phyloP scores from a whole-genome alignment of 2,888 invertebrate species.

The Chrysina gloriosa region DNA sequence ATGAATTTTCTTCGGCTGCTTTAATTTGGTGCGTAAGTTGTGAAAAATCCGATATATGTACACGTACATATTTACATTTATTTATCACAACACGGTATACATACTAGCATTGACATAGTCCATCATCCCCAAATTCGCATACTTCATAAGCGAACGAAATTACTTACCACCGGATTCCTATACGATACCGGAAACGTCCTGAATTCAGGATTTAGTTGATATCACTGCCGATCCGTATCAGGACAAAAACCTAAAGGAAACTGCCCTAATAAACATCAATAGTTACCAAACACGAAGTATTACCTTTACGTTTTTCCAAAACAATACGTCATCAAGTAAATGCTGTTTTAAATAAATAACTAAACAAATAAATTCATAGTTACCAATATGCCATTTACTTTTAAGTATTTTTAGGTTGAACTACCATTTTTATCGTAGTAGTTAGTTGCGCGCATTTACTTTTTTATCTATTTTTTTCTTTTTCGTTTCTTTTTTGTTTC shows the following conservation, averaged over 20 bases:
- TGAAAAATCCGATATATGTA: no score
- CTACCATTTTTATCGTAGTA: slow-evolving; percentile 39
- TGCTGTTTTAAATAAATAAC: background rate
- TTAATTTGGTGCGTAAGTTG: no score
- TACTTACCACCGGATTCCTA: slow-evolving; percentile 4
- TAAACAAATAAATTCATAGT: slow-evolving; percentile 43
- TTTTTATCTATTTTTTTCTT: slow-evolving; percentile 4
- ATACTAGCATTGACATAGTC: background rate
- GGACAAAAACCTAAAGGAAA: background rate
- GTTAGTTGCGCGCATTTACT: slow-evolving; percentile 21
- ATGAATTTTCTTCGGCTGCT: no score
- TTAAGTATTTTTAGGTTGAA: slow-evolving; percentile 37
- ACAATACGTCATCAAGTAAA: slow-evolving; percentile 6
- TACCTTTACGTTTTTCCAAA: slow-evolving; percentile 7
- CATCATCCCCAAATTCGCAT: background rate
- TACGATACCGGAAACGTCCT: no score
- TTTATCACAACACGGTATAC: background rate
- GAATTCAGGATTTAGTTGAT: background rate
- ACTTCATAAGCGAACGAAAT: background rate
- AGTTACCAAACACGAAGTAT: slow-evolving; percentile 25
- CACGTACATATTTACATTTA: no score
- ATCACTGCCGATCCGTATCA: slow-evolving; percentile 4
- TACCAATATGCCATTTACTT: slow-evolving; percentile 47
- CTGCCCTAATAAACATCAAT: slow-evolving; percentile 15
- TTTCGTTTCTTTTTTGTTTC: background rate